Evolutionary conservation across 2,888 invertebrate species (phyloP), one percentile per base, ranked within the genome.

Genomic region (Heliconius charithonia): DNA sequence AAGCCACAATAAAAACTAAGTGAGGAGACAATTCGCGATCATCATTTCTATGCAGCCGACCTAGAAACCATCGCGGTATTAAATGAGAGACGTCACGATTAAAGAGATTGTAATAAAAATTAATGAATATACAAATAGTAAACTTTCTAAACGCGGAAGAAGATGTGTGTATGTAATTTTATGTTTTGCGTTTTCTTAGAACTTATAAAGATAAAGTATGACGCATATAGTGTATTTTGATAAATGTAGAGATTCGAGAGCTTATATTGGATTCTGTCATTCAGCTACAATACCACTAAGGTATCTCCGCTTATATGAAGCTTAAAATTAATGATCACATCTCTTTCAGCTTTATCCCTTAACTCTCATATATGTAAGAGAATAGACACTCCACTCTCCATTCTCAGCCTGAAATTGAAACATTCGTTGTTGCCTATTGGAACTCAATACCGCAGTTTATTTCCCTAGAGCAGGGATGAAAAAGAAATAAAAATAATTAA

Each of bases 91-190:
- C 63, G 65, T 70, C 73, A 67, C 67, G 67, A 79, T 71, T 75
- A 80, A 80, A 80, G 71, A 76, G 78, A 75, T 81, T 62, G 80
- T 79, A 78, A 75, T 81, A 81, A 83, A 82, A 81, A 80, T 75
- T 78, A 78, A 83, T 81, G 82, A 81, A 69, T 81, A 82, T 80
- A 81, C 76, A 82, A 80, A 81, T 81, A 82, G 80, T 80, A 32
- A 81, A 79, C 81, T 81, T 81, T 81, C 81, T 81, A 81, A 80
- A 80, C 69, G 56, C 65, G 65, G 37, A 63, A 25, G n/a, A 45
- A 45, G 41, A 69, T 69, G 41, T 77, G 13, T 19, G 32, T 72
- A 70, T 45, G 59, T 71, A 22, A 65, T 45, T 73, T 72, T 66
- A 37, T 29, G 27, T 59, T 73, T 10, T 9, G n/a, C n/a, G n/a